Base-by-base conservation (phyloP, 2,113 vertebrate genomes). In the Prinia subflava region DNA sequence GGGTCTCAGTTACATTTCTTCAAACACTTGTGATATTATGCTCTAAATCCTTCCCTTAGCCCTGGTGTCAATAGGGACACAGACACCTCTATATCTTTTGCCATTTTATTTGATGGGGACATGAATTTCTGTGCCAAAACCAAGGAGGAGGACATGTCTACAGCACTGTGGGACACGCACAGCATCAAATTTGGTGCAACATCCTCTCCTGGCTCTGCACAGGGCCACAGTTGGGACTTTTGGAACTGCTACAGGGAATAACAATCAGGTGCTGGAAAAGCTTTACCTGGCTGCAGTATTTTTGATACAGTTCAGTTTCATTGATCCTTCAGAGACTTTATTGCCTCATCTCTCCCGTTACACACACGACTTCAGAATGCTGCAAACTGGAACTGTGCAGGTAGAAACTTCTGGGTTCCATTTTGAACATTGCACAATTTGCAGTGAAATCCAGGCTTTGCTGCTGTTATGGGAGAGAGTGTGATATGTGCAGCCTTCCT, bases 1-100 rank as follows among this genome's bases (percentile, higher is more conserved):
- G 55, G 13, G 22, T 90, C 69, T 97, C 56, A 41, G 15, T 84
- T 92, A 89, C 62, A 75, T 91, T 94, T 94, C 69, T 94, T 81
- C 8, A 6, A 64, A 92, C 68, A 67, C 68, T 91, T 83, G 52
- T 63, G 73, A 68, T 73, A 78, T 83, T 95, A 33, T 65, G 53
- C n/a, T 64, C 49, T 71, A 92, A 90, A 92, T 82, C 37, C 56
- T 71, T 89, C 18, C 52, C 44, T 68, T 57, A 59, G 35, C 39
- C 60, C 35, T 64, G 47, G n/a, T 63, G 52, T 37, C 70, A 75
- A 3, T 11, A 13, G 65, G 24, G 35, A 71, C 30, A 7, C 31
- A 87, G 24, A 33, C n/a, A 9, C 19, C 65, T 68, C 52, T 84
- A 37, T 27, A 37, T 63, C 30, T 89, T 37, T 41, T 22, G 13